Percentiles rank a stretch among this genome's conserved stretches.
Evolutionary conservation across 2,113 vertebrate genomes (phyloP).

Genomic region (Felis catus): F.catus_Fca126_mat1.0 CM031423.1:32263501-32264000

Average conservation of each 20-base stretch:
- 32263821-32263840: neutral
- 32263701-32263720: neutral
- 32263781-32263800: neutral
- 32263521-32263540: constrained; percentile 1
- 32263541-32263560: neutral
- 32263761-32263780: neutral
- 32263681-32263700: neutral
- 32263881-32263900: neutral
- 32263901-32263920: neutral
- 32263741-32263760: neutral
- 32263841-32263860: neutral
- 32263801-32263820: neutral
- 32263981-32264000: neutral
- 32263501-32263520: neutral
- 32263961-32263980: neutral
- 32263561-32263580: neutral
- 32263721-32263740: neutral
- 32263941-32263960: neutral
- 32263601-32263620: neutral
- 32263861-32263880: neutral
- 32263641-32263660: neutral
- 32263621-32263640: neutral
- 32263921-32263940: neutral
- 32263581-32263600: neutral
- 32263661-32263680: neutral